Base-by-base conservation (phyloP, 1,140 invertebrate species). In the Bacillus rossius region DNA sequence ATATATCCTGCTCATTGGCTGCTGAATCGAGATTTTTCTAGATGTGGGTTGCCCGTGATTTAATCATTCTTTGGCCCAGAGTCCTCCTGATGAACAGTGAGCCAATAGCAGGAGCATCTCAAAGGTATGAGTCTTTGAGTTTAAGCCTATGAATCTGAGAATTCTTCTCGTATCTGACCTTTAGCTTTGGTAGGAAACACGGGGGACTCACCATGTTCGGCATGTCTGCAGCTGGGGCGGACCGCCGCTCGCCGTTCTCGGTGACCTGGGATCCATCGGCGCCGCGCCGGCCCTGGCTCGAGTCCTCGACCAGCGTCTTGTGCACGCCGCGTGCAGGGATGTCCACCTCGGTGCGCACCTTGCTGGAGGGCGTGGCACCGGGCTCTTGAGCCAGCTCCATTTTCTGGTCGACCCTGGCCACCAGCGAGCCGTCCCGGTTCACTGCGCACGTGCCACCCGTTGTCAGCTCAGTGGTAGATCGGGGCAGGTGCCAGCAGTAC, bases 231-330 rank as follows among this genome's bases (percentile, higher is more conserved):
- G 50, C 16, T 26, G 55, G 38, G 10, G 50, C 37, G 10, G 66
- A 65, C n/a, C 64, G 58, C 23, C 66, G 55, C 50, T 65, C 60
- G 10, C 61, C 64, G 43, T 62, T 64, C 41, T 64, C 64, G 10
- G 64, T 64, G 17, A 61, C 8, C 19, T 50, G 48, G 22, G 40
- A n/a, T 2, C n/a, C n/a, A n/a, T n/a, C n/a, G n/a, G n/a, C n/a
- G 34, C 45, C n/a, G 48, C 2, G 19, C 34, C 19, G n/a, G 29
- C 10, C 29, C 5, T 34, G 29, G 5, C 10, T 4, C 4, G 29
- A 34, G 29, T 34, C 29, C 10, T 34, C 5, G 4, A 57, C 23
- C 13, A 57, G 16, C 4, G 55, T 45, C 37, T 37, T 54, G 51
- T 60, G 58, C n/a, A 60, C 16, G n/a, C 50, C 55, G 13, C 48